Conservation (phyloP, 2,113 vertebrate species). For the Empidonax alnorum region DNA sequence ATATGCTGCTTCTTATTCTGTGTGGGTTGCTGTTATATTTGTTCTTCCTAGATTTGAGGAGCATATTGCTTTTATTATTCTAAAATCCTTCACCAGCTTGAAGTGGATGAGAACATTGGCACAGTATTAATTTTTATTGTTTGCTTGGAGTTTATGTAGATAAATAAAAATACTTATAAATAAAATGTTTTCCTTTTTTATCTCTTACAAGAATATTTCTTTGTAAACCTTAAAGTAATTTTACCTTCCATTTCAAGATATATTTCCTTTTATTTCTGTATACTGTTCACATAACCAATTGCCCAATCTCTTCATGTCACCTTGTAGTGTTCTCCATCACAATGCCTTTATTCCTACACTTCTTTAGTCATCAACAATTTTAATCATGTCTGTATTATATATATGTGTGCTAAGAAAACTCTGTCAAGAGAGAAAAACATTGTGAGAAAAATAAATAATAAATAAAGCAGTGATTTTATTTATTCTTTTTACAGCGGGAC, state of each 20-base stretch:
- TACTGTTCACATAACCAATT: background rate
- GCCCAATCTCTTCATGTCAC: background rate
- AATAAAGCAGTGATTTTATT: background rate
- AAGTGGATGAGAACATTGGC: background rate
- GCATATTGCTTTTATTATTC: background rate
- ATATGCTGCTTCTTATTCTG: background rate
- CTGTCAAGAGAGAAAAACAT: background rate
- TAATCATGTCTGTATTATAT: background rate
- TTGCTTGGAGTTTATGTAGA: background rate
- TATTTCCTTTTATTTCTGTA: background rate
- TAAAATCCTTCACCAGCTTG: background rate
- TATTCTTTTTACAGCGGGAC: background rate
- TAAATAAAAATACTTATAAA: background rate
- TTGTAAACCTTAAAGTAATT: background rate
- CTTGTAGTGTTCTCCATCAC: background rate
- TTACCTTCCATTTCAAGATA: slow-evolving; percentile 7
- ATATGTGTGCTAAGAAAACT: background rate
- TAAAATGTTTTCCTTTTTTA: background rate
- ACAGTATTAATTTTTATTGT: background rate
- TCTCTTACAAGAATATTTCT: background rate
- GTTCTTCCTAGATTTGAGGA: background rate
- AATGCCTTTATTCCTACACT: background rate
- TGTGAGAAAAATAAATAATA: background rate
- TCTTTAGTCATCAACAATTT: background rate
- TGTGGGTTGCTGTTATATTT: background rate